Conservation (phyloP, 2,113 vertebrate genomes). For the Willisornis vidua region DNA sequence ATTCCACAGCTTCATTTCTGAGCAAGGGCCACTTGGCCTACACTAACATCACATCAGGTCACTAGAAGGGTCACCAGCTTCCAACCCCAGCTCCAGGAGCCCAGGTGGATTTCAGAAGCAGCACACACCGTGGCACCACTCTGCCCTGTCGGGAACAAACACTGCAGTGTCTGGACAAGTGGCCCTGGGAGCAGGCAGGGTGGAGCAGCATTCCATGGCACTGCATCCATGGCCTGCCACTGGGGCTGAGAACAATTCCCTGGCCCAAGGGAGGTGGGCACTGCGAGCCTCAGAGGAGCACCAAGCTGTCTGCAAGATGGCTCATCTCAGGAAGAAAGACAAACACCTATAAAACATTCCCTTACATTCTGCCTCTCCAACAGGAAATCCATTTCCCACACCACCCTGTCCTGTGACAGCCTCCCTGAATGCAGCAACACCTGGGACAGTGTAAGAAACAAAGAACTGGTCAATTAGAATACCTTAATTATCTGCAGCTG, state of each 20-base stretch:
- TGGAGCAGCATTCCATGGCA: background rate
- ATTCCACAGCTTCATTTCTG: background rate
- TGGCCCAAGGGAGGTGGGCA: background rate
- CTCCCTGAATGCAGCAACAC: background rate
- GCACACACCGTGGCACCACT: background rate
- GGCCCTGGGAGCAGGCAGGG: background rate
- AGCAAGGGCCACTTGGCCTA: background rate
- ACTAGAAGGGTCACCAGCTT: background rate
- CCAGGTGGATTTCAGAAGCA: background rate
- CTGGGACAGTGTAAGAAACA: background rate
- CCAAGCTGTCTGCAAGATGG: background rate
- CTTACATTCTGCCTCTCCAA: background rate
- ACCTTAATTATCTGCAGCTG: constrained; percentile 99
- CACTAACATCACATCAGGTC: background rate
- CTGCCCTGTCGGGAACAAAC: background rate
- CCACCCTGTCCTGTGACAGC: background rate
- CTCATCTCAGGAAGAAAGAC: background rate
- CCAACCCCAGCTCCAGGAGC: background rate
- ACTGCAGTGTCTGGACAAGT: background rate
- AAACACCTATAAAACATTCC: background rate
- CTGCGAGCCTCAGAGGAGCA: background rate
- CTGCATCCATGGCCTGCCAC: background rate
- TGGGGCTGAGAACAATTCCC: background rate
- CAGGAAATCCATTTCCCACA: background rate
- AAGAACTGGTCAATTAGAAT: background rate